A percentile compares a stretch with the other conserved stretches of the same genome.
Conservation (phyloP, 2,113 vertebrate species). For the Brevimyrus niger region DNA sequence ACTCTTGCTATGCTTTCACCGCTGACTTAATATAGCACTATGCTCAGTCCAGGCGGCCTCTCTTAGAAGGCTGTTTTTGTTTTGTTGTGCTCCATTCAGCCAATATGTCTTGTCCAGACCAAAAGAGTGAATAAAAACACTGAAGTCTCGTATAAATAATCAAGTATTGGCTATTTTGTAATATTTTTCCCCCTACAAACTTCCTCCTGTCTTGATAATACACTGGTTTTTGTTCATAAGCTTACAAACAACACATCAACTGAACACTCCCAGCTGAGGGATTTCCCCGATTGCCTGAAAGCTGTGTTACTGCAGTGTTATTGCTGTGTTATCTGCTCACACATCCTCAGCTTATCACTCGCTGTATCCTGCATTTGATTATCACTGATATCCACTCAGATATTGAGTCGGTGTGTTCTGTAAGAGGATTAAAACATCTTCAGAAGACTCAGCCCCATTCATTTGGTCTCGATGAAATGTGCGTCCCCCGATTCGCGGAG, state of each 20-base stretch:
- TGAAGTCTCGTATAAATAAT: background rate
- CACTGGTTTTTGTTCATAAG: background rate
- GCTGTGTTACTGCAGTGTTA: slow-evolving; percentile 37
- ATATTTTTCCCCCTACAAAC: background rate
- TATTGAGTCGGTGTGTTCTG: slow-evolving; percentile 54
- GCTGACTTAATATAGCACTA: background rate
- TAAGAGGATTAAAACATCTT: slow-evolving; percentile 58
- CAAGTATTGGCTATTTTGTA: background rate
- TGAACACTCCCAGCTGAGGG: slow-evolving; percentile 14
- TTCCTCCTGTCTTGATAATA: background rate
- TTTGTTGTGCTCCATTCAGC: background rate
- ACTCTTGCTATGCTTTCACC: background rate
- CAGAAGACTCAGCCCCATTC: slow-evolving; percentile 35
- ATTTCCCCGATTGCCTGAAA: slow-evolving; percentile 13
- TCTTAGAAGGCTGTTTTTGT: background rate
- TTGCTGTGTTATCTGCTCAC: slow-evolving; percentile 43
- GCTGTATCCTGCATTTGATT: slow-evolving; percentile 41
- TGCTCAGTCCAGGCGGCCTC: background rate
- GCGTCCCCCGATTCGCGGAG: slow-evolving; percentile 29
- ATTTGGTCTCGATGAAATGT: slow-evolving; percentile 42
- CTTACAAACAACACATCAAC: slow-evolving; percentile 14
- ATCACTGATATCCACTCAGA: slow-evolving; percentile 49
- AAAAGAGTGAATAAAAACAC: background rate
- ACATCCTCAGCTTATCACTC: slow-evolving; percentile 32
- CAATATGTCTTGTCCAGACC: background rate